phyloP scores from a whole-genome alignment of 1,140 invertebrate species.

The Diorhabda elongata region DNA sequence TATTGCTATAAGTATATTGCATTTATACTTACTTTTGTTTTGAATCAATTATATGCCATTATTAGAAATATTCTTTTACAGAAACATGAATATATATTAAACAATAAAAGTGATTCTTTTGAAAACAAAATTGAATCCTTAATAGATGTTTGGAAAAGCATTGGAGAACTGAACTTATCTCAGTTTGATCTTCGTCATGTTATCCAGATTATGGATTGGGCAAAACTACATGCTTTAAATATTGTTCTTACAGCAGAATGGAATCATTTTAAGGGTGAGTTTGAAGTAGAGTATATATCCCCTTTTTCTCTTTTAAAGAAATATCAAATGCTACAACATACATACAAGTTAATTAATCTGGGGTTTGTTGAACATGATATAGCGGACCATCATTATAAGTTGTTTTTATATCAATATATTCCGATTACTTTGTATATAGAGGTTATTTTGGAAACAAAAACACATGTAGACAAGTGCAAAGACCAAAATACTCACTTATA shows the following conservation, averaged over 20 bases:
- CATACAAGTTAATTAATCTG: no score
- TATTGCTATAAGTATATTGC: no score
- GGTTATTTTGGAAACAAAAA: no score
- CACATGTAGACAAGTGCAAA: no score
- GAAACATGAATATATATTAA: slow-evolving; percentile 42
- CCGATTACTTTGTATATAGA: not conserved
- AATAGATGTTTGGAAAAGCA: slow-evolving; percentile 43
- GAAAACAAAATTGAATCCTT: slow-evolving; percentile 39
- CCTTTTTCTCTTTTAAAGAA: no score
- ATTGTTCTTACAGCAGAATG: slow-evolving; percentile 44
- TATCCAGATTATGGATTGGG: slow-evolving; percentile 42
- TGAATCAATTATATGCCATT: no score
- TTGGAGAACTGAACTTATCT: slow-evolving; percentile 32
- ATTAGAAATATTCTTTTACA: slow-evolving; percentile 33
- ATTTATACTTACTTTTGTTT: no score
- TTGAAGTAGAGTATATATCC: not conserved
- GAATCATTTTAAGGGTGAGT: slow-evolving; percentile 42
- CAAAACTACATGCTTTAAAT: slow-evolving; percentile 44
- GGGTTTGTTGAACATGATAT: no score
- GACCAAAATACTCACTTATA: no score
- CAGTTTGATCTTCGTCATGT: slow-evolving; percentile 37
- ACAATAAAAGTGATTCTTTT: slow-evolving; percentile 37
- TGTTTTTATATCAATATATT: not conserved
- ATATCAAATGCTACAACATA: no score
- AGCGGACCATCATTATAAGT: not conserved